Evolutionary conservation across 2,888 invertebrate species (phyloP), one percentile per base, ranked within the genome.

Genomic region (Xanthia icteritia): DNA sequence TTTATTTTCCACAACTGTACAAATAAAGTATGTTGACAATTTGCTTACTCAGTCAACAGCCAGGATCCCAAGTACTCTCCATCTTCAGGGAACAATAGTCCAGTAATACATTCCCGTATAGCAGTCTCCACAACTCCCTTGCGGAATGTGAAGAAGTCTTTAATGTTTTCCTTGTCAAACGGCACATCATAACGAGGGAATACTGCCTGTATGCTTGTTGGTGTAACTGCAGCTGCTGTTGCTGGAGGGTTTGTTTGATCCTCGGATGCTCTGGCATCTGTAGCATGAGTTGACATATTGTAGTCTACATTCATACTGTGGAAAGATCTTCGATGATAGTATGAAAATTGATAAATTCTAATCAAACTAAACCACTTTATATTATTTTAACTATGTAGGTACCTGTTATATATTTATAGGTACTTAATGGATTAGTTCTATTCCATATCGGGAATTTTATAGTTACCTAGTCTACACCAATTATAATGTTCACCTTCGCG

Each of bases 31-130:
- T 76, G 2, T 39, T 20, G 13, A n/a, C 2, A 20, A 45, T 1
- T 0, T 58, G 15, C 97, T 94, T 96, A 98, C 98, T 98, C 98
- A 48, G 98, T 98, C 54, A 99, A 94, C 75, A 99, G 95, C 98
- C 98, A 99, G 61, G 97, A 97, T 60, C 98, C 98, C 77, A 98
- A 92, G 72, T 98, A 94, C 83, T 97, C 97, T 48, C 98, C 98
- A 94, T 98, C 98, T 81, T 97, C 97, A 69, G 97, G 97, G 77
- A 97, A 97, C 77, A 98, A 92, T 60, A 98, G 93, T 27, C 95
- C 97, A 1, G 97, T 97, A 67, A 97, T 97, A 89, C 98, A 98
- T 89, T 98, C 98, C 75, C 97, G 97, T 61, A 98, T 97, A 5
- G 98, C 98, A 84, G 97, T 97, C 86, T 98, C 98, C 20, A 98